Evolutionary conservation across 1,140 invertebrate genomes (phyloP), one percentile per base, ranked within the genome.

Genomic region (Bathynomus jamesi): DNA sequence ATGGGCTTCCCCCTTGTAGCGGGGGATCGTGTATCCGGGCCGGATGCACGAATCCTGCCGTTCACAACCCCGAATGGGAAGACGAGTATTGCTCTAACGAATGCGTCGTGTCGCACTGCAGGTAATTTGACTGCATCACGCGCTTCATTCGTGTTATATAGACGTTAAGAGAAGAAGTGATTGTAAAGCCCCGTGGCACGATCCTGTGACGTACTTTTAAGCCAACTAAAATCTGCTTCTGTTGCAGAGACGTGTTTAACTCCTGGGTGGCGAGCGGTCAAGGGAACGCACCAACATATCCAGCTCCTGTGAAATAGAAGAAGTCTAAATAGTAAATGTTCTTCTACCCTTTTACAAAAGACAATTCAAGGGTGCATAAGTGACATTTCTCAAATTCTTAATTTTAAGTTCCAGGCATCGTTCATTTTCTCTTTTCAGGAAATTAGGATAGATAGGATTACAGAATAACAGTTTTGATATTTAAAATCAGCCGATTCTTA

Each of bases 81-180:
- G 91, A 95, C 81, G 94, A 97, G 83, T 98, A 96, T 82, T 98
- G 95, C 84, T 95, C 92, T 82, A 96, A 95, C 84, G 94, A 98
- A 82, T 98, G 95, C 85, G 95, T 96, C 72, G 93, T 96, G 78
- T 93, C 89, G 80, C 95, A 98, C 83, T 97, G 95, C 88, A 91
- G 84, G 84, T 85, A 76, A 76, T 78, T 73, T 17, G 13, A 28
- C 27, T 21, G n/a, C 32, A n/a, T n/a, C n/a, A n/a, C n/a, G 21
- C 64, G 24, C 0, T 11, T 0, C 28, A 7, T 7, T 0, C 28
- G 5, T 5, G 5, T 21, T 65, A 4, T 28, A 21, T 63, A 17
- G 32, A 30, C 8, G 8, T 61, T 53, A 53, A 53, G n/a, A 53
- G n/a, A n/a, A 4, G 17, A 24, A 13, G 29, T 29, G 40, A 25